These are phyloP conservation scores for Ischnura elegans DNA, from an alignment of 2,888 invertebrate genomes.

Conservation along the genomic window DNA sequence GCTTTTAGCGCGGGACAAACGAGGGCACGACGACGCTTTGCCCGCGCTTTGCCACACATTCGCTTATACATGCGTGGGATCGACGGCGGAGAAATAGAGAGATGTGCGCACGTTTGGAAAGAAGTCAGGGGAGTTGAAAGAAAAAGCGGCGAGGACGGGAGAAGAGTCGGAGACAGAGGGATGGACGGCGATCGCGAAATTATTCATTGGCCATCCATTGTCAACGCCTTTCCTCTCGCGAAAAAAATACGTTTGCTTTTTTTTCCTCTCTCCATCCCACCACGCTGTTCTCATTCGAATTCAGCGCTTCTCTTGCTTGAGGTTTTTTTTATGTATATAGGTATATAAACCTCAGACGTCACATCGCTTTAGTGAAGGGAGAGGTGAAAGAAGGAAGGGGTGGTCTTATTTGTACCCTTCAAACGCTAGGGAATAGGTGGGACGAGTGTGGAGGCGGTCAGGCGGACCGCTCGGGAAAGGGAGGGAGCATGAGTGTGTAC, in stretches of 20 bases:
- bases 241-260: conserved; percentile 39
- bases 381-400: background rate
- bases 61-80: background rate
- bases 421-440: background rate
- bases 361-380: conserved; percentile 9
- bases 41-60: background rate
- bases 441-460: background rate
- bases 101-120: background rate
- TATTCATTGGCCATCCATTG: conserved; percentile 61
- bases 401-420: conserved; percentile 26
- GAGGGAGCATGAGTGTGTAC: background rate
- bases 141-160: background rate
- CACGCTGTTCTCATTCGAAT: conserved; percentile 34
- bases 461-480: background rate
- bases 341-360: conserved; percentile 21
- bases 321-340: background rate
- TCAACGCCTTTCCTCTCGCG: conserved; percentile 31
- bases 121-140: background rate
- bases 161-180: background rate
- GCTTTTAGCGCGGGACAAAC: conserved; percentile 37
- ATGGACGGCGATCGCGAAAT: conserved; percentile 60
- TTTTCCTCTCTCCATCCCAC: background rate
- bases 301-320: conserved; percentile 26
- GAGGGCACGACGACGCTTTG: background rate
- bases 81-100: background rate